These are phyloP conservation scores for Datnioides undecimradiatus DNA, from an alignment of 2,113 vertebrate species.

Conservation along the genomic window DNA sequence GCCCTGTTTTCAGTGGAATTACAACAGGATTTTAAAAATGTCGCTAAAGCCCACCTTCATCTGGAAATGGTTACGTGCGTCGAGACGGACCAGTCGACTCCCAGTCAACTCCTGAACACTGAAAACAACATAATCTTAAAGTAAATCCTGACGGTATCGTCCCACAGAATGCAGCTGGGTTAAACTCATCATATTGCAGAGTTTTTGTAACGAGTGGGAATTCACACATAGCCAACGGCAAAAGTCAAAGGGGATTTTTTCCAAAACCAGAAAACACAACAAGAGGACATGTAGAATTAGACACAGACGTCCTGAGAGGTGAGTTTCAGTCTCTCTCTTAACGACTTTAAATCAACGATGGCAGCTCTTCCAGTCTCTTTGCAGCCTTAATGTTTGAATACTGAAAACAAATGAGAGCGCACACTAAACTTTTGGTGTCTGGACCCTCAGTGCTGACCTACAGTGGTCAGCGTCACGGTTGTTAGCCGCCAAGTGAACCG, in stretches of 20 bases:
- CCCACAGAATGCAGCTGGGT: constrained; percentile 40
- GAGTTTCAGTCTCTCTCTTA: constrained; percentile 13
- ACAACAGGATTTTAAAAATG: constrained; percentile 56
- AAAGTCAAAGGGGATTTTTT: constrained; percentile 39
- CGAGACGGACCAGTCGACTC: constrained; percentile 37
- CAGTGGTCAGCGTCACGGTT: neutral
- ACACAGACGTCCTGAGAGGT: constrained; percentile 12
- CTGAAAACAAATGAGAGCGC: neutral
- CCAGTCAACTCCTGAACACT: constrained; percentile 44
- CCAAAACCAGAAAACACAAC: constrained; percentile 35
- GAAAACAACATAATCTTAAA: constrained; percentile 55
- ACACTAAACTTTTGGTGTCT: neutral
- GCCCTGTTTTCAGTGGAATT: constrained; percentile 54
- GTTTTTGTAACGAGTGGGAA: constrained; percentile 36
- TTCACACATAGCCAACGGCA: constrained; percentile 28
- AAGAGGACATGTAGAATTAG: constrained; percentile 30
- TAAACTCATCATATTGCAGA: constrained; percentile 30
- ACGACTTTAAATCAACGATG: neutral
- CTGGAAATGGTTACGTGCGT: constrained; percentile 72
- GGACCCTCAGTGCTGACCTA: neutral
- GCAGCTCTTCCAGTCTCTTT: neutral
- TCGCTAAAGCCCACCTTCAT: constrained; percentile 70
- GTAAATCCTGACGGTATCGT: constrained; percentile 49
- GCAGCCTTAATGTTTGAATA: constrained; percentile 5
- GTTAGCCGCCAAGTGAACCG: neutral